phyloP scores from a whole-genome alignment of 2,888 invertebrate genomes.

The Orchesellides sinensis region DNA sequence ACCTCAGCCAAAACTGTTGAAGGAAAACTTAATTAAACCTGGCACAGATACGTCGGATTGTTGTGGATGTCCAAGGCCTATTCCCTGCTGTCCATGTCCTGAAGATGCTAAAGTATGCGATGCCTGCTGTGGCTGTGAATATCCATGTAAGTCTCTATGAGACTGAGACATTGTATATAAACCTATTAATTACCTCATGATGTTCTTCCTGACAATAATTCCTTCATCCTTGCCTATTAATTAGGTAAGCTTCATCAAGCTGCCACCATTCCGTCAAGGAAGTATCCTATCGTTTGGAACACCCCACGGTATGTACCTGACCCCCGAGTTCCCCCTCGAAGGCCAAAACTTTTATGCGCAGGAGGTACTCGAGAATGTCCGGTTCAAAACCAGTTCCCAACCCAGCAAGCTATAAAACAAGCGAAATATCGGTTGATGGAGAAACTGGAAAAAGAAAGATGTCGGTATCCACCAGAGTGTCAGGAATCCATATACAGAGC shows the following conservation, averaged over 20 bases:
- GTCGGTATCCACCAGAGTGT: constrained; percentile 69
- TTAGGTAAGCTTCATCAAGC: constrained; percentile 74
- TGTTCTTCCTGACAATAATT: no score
- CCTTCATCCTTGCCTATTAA: no score
- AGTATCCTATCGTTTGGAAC: constrained; percentile 70
- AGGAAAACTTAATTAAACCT: constrained; percentile 70
- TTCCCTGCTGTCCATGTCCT: constrained; percentile 73
- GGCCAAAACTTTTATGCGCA: constrained; percentile 70
- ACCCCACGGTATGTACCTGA: constrained; percentile 72
- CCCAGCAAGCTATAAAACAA: constrained; percentile 69
- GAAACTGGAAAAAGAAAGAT: constrained; percentile 71
- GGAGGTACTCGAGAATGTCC: constrained; percentile 74
- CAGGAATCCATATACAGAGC: constrained; percentile 66
- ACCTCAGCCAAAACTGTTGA: constrained; percentile 62
- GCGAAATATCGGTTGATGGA: constrained; percentile 71
- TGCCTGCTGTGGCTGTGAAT: constrained; percentile 73
- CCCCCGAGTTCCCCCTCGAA: constrained; percentile 67
- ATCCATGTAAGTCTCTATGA: no score
- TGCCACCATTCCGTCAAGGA: constrained; percentile 69
- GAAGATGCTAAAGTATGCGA: constrained; percentile 67
- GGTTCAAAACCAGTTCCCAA: constrained; percentile 73
- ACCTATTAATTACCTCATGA: no score
- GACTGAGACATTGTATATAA: no score
- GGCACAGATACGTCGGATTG: constrained; percentile 73
- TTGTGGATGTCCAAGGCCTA: constrained; percentile 67